Base-by-base conservation (phyloP, 1,140 invertebrate species). In the Diachasmimorpha longicaudata region DNA sequence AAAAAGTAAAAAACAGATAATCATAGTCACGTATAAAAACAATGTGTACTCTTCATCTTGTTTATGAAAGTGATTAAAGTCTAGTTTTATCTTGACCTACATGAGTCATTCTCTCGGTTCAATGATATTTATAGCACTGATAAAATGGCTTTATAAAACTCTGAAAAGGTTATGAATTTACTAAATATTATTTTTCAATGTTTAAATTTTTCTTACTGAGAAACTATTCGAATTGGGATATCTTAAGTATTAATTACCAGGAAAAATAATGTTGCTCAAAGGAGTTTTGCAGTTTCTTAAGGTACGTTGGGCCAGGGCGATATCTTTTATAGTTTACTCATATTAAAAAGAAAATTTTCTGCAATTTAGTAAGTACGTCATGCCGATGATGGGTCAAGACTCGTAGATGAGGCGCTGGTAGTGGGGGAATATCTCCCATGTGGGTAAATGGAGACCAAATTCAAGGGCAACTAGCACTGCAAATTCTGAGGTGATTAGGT, bases 381-480 rank as follows among this genome's bases (percentile, higher is more conserved):
- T 67, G 31, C 36, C 71, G 81, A 74, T 48, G 63, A 70, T 72
- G 71, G 85, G 90, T 94, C 93, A 96, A 88, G 94, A 96, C 85
- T 96, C 95, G 85, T 96, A 96, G 73, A 96, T 90, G 73, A 99
- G 91, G 78, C 97, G 92, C 88, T 98, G 96, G 90, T 98, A 99
- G 87, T 99, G 97, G 13, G 97, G 96, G 90, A 96, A 94, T 73
- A 99, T 93, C 89, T 98, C 96, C 89, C 93, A 94, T 44, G 95
- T 96, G 10, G 96, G 96, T 58, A 98, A 91, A 89, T 98, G 97
- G 66, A 99, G 90, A 25, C 96, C 95, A 88, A 99, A 99, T 87
- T 99, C 97, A 66, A 99, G 89, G 0, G 97, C 96, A 55, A 99
- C 96, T 21, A 99, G 90, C 68, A 98, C 96, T 6, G 96, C 96